These are phyloP conservation scores for Salpingus planirostris DNA, from an alignment of 2,888 invertebrate species.

Conservation along the genomic window DNA sequence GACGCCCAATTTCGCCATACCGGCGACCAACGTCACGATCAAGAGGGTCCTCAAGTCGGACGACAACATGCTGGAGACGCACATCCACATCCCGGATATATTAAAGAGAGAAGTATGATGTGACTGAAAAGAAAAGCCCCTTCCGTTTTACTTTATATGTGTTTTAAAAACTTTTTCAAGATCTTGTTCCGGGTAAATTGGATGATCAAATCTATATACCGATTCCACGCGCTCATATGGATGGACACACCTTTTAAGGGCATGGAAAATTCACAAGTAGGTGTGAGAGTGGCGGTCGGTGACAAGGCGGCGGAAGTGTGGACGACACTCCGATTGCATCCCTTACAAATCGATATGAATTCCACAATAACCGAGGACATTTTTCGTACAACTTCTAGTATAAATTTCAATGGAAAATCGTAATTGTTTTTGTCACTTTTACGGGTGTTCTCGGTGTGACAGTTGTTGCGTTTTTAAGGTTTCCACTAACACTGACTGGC, in stretches of 20 bases:
- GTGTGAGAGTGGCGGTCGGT: slow-evolving; percentile 33
- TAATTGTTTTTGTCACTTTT: too few species aligned
- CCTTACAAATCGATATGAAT: slow-evolving; percentile 31
- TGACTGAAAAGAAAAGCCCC: not conserved
- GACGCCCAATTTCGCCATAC: slow-evolving; percentile 55
- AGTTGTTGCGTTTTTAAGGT: slow-evolving; percentile 20
- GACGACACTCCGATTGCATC: slow-evolving; percentile 34
- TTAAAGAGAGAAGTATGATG: slow-evolving; percentile 27
- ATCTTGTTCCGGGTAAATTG: slow-evolving; percentile 25
- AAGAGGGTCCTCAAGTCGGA: slow-evolving; percentile 60
- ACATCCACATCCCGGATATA: slow-evolving; percentile 41
- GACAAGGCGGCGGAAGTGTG: slow-evolving; percentile 32
- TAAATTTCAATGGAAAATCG: slow-evolving; percentile 32
- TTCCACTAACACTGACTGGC: slow-evolving; percentile 25
- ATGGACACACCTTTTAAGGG: slow-evolving; percentile 41
- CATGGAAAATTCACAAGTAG: slow-evolving; percentile 36
- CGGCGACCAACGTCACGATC: slow-evolving; percentile 54
- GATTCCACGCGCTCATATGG: slow-evolving; percentile 33
- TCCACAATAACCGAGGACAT: slow-evolving; percentile 29
- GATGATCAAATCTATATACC: slow-evolving; percentile 27
- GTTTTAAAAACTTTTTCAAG: too few species aligned
- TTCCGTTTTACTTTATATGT: too few species aligned
- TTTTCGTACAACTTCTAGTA: slow-evolving; percentile 24
- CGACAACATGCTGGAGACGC: slow-evolving; percentile 56
- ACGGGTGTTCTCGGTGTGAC: too few species aligned